Evolutionary conservation across 2,888 invertebrate species (phyloP), one percentile per base, ranked within the genome.

Genomic region (Aricia artaxerxes): DNA sequence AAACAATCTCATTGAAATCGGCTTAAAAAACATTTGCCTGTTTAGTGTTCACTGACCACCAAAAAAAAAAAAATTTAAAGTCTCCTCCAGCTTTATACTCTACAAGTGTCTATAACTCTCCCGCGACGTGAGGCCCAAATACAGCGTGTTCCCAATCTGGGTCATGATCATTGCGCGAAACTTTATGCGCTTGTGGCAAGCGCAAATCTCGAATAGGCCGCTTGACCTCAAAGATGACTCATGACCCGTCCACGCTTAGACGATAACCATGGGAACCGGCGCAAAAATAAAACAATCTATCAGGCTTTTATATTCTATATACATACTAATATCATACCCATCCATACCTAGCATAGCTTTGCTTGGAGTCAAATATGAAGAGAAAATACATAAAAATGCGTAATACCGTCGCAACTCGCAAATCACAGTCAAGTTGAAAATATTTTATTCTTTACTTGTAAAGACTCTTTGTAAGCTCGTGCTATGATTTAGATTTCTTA

Each of bases 171-270:
- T 3, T 76, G 76, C 35, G 31, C 35, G 53, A 49, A 75, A 49
- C 49, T 75, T 40, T n/a, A 75, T 49, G 53, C 49, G 9, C 75
- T 53, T 76, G 76, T 53, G 76, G 49, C 76, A 53, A 76, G 53
- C 76, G 53, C 35, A 53, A 75, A 75, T 9, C 73, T 73, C 76
- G 35, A 69, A 69, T 69, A 69, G 53, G 53, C 31, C 76, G 57
- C 76, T 76, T 76, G 76, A 76, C 76, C 76, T 76, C 76, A 16
- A 31, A 57, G 53, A 76, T 76, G 76, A 76, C 57, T 76, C 76
- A 76, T 49, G 53, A 9, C 73, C 53, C 44, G 49, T 44, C 75
- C 49, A 31, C 75, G 44, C 75, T 44, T 53, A 75, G 76, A 75
- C 49, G 49, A 76, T 31, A 76, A 76, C 76, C 57, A 76, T 76